Evolutionary conservation across 2,888 invertebrate species (phyloP), one percentile per base, ranked within the genome.

Genomic region (Agriopis leucophaearia): DNA sequence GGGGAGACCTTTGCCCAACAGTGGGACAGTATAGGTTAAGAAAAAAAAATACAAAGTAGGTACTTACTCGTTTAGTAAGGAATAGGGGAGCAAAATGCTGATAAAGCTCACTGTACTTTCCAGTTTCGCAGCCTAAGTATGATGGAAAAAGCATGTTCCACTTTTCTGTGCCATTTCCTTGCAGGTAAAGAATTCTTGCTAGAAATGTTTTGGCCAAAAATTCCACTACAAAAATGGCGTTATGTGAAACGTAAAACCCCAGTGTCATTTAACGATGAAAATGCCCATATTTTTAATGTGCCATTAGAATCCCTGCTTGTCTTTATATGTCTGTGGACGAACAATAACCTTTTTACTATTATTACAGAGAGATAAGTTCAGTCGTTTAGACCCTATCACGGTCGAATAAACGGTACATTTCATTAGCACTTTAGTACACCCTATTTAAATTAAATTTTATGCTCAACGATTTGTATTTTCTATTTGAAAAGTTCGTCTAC

Each of bases 241-340:
- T 80, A 78, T 80, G 82, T 79, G 78, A 80, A 77, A 78, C 84
- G 78, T 91, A 87, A 90, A 88, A 81, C 75, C 80, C 78, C 70
- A 71, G 79, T 78, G 78, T 78, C 82, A 79, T 89, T 87, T 82
- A 85, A 82, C 81, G 84, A 81, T 81, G 76, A 65, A 81, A 86
- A 82, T 78, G 81, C 79, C 82, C 84, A 84, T 86, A 88, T 85
- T 76, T 89, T 90, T 89, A 88, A 90, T 87, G 87, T 81, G 76
- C 87, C 81, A 86, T 91, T 86, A 87, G 77, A 81, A 80, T 74
- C 75, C 74, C 72, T 81, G 73, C 81, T 85, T 82, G 79, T 82
- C 80, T 85, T 85, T 86, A 82, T 85, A 83, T 73, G 76, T 80
- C 59, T 81, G 73, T 69, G 80, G 80, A 78, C 71, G 69, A 68